Conservation (phyloP, 2,113 vertebrate species). For the Alligator mississippiensis region DNA sequence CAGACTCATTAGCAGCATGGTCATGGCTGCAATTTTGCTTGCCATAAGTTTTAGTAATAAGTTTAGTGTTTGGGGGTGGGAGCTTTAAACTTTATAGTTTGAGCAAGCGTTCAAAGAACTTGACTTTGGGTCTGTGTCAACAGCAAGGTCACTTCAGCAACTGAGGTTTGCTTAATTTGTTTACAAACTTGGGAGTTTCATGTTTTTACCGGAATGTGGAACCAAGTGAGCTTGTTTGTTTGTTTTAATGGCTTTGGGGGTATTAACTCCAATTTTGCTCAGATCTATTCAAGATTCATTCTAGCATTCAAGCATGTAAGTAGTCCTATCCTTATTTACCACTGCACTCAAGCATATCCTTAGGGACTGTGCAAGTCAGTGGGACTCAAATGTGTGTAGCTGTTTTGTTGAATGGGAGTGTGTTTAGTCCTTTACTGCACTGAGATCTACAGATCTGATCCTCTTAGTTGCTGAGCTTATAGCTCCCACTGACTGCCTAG, state of each 20-base stretch:
- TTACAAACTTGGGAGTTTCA: not conserved
- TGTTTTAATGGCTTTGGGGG: not conserved
- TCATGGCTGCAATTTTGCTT: not conserved
- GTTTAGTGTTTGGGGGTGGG: not conserved
- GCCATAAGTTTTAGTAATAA: not conserved
- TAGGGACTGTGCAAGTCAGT: not conserved
- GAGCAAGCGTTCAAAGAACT: not conserved
- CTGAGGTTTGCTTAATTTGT: not conserved
- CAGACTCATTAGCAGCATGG: not conserved
- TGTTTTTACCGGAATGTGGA: not conserved
- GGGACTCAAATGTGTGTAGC: rapidly evolving
- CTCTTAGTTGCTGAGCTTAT: not conserved
- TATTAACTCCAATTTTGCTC: not conserved
- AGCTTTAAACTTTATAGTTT: not conserved
- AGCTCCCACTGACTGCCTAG: not conserved
- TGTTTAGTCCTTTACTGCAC: not conserved
- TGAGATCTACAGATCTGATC: not conserved
- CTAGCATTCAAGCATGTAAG: rapidly evolving
- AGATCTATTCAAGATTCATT: not conserved
- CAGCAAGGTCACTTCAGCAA: not conserved
- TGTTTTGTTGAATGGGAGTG: not conserved
- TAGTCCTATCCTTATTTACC: rapidly evolving
- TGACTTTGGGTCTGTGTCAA: not conserved
- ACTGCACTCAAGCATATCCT: rapidly evolving
- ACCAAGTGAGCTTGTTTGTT: not conserved